Conservation (phyloP, 2,113 vertebrate genomes). For the Sylvietta virens region DNA sequence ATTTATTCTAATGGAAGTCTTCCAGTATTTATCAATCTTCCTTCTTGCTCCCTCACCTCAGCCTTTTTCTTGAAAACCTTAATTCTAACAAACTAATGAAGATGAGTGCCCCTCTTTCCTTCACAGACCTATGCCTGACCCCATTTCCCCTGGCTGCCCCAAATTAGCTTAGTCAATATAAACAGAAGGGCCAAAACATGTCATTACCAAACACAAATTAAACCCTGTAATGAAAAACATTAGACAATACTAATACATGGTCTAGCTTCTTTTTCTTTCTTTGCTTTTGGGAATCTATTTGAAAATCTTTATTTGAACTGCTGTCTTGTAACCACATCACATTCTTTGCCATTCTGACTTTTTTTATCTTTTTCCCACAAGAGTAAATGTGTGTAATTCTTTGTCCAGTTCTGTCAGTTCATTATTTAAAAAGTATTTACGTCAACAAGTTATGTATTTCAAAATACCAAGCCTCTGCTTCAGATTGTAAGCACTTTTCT, state of each 20-base stretch:
- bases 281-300: neutral
- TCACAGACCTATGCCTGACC: neutral
- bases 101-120: neutral
- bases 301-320: neutral
- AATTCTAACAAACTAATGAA: neutral
- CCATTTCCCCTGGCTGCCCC: accelerated
- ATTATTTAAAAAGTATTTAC: neutral
- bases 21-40: neutral
- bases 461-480: neutral
- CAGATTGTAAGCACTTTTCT: neutral
- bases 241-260: neutral
- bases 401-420: neutral
- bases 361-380: neutral
- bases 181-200: neutral
- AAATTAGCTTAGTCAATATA: neutral
- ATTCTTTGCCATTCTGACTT: neutral
- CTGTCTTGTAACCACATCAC: neutral
- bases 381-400: neutral
- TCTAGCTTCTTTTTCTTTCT: neutral
- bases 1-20: neutral
- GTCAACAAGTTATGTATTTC: neutral
- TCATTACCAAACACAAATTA: neutral
- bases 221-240: neutral
- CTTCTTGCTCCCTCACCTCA: accelerated
- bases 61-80: neutral